phyloP scores from a whole-genome alignment of 2,113 vertebrate species.

The Lophius piscatorius region DNA sequence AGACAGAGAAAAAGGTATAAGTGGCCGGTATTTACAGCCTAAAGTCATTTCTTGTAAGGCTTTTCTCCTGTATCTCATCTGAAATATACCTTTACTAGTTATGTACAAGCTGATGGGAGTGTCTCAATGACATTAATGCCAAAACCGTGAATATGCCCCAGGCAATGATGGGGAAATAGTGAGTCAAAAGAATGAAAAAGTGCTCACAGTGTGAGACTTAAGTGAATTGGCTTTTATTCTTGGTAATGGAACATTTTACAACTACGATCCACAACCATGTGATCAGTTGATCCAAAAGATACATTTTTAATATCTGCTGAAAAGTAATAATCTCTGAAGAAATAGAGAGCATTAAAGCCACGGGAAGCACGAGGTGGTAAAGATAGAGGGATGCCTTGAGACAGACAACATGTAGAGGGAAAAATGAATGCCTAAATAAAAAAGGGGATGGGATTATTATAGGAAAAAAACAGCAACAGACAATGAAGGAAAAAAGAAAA shows the following conservation, averaged over 20 bases:
- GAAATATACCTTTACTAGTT: slow-evolving; percentile 38
- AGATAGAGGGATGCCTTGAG: neutral
- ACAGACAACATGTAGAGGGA: neutral
- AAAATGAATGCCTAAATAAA: neutral
- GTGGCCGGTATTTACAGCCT: slow-evolving; percentile 29
- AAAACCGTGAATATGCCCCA: slow-evolving; percentile 31
- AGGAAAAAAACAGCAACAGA: slow-evolving; percentile 5
- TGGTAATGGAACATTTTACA: slow-evolving; percentile 49
- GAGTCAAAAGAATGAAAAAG: slow-evolving; percentile 14
- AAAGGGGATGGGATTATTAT: slow-evolving; percentile 1
- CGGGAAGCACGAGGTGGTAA: neutral
- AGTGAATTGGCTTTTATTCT: slow-evolving; percentile 25
- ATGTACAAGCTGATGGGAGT: slow-evolving; percentile 35
- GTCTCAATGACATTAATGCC: slow-evolving; percentile 41
- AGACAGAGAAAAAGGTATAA: slow-evolving; percentile 1
- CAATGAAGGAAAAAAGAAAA: slow-evolving; percentile 1
- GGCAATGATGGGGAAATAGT: slow-evolving; percentile 33
- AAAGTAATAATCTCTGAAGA: slow-evolving; percentile 2
- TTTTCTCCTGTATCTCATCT: slow-evolving; percentile 26
- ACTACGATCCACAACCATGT: neutral
- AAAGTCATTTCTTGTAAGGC: slow-evolving; percentile 41
- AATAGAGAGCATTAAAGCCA: neutral
- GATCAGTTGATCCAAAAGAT: slow-evolving; percentile 11
- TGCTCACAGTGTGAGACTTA: no score
- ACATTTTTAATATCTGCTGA: slow-evolving; percentile 34